A percentile compares a stretch with the other conserved stretches of the same genome.
Evolutionary conservation across 1,140 invertebrate genomes (phyloP).

Genomic region (Marisa cornuarietis): DNA sequence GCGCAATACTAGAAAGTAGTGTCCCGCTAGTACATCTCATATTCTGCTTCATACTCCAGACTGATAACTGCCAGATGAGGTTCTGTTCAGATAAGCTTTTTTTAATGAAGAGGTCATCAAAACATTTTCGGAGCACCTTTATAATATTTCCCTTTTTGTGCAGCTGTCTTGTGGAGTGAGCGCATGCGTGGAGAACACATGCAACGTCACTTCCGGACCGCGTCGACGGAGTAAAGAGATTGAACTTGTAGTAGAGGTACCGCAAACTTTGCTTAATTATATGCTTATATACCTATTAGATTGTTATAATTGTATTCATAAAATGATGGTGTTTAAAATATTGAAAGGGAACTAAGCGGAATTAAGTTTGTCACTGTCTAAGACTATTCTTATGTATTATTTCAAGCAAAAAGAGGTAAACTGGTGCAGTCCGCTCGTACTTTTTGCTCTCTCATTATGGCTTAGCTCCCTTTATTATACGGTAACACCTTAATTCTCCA

Average conservation of each 20-base stretch:
- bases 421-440: neutral
- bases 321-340: too few relatives aligned
- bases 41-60: too few relatives aligned
- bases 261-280: neutral
- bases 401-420: neutral
- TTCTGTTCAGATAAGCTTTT: too few relatives aligned
- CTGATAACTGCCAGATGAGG: too few relatives aligned
- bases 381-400: too few relatives aligned
- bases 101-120: too few relatives aligned
- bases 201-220: conserved; percentile 36
- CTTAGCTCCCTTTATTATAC: conserved; percentile 2
- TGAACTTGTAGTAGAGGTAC: conserved; percentile 36
- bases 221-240: conserved; percentile 41
- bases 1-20: too few relatives aligned
- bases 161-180: conserved; percentile 50
- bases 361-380: neutral
- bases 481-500: conserved; percentile 1
- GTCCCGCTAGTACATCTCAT: too few relatives aligned
- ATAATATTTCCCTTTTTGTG: conserved; percentile 13
- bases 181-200: conserved; percentile 33
- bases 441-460: neutral
- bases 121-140: too few relatives aligned
- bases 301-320: too few relatives aligned
- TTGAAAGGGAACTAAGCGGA: too few relatives aligned
- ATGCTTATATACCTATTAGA: too few relatives aligned